Base-by-base conservation (phyloP, 1,140 invertebrate genomes). In the Macrobrachium rosenbergii region DNA sequence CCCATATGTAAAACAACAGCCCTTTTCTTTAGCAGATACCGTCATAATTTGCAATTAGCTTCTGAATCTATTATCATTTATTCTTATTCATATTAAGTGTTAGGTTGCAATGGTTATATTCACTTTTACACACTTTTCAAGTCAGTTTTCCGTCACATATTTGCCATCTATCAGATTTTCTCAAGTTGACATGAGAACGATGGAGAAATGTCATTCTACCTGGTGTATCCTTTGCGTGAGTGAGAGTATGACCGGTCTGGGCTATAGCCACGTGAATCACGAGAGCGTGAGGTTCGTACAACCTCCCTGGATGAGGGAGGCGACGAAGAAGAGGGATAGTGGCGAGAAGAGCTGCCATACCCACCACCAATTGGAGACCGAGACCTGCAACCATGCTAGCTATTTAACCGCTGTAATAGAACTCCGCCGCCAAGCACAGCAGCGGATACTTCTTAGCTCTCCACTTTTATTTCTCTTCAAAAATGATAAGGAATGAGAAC, bases 311-410 rank as follows among this genome's bases (percentile, higher is more conserved):
- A 83, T 77, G 86, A 62, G 86, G 86, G 86, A 82, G 86, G 80
- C 14, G 85, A 80, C 60, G 85, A 78, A 59, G 86, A 82, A 62
- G 86, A 59, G 64, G 81, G 75, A 80, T 88, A 88, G 86, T 88
- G 81, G 86, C 86, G 86, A 82, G 86, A 82, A 16, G 86, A 88
- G 86, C 86, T 83, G 86, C 86, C 86, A 88, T 83, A 82, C 79
- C 86, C 86, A 88, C 86, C 80, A 88, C 86, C 81, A 78, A 88
- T 88, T 77, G 86, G 86, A 72, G 86, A 88, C 86, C 86, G 79
- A 37, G 86, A 88, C 86, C 86, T 88, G 86, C 78, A 88, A 88
- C 86, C 86, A 88, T 80, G 86, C 86, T 88, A 82, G 62, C 69
- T 76, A 87, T 87, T 77, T 87, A 87, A 87, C 84, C 64, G 77